Evolutionary conservation across 2,888 invertebrate species (phyloP).

Genomic region (Plagodis dolabraria): DNA sequence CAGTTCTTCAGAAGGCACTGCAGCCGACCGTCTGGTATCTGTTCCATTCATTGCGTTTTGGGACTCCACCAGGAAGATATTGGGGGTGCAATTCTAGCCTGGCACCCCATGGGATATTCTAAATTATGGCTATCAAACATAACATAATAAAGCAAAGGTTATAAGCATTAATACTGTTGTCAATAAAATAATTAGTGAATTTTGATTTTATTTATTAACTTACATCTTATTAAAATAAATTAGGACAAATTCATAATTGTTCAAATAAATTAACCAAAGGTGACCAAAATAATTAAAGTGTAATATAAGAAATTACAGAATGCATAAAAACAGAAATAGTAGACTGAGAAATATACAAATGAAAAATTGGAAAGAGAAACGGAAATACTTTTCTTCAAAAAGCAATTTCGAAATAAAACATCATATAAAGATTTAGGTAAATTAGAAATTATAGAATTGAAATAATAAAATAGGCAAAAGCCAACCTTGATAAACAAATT

Average conservation of each 20-base stretch:
- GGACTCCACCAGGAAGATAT: too few relatives aligned
- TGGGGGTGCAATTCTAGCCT: too few relatives aligned
- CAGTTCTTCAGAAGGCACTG: too few relatives aligned
- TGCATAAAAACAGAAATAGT: constrained; percentile 38
- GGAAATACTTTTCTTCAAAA: constrained; percentile 70
- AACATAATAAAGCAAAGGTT: too few relatives aligned
- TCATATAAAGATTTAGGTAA: constrained; percentile 39
- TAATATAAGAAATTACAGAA: constrained; percentile 35
- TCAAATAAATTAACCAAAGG: constrained; percentile 42
- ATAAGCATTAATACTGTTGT: too few relatives aligned
- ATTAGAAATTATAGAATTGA: constrained; percentile 37
- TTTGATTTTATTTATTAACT: constrained; percentile 33
- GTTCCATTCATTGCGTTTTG: too few relatives aligned
- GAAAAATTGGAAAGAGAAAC: constrained; percentile 37
- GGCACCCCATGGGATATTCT: too few relatives aligned
- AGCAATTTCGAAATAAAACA: constrained; percentile 56
- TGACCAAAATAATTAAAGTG: constrained; percentile 38
- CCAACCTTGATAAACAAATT: constrained; percentile 48
- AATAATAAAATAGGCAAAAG: constrained; percentile 36
- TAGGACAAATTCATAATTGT: constrained; percentile 34
- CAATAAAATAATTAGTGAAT: constrained; percentile 17
- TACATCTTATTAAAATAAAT: constrained; percentile 28
- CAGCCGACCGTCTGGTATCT: too few relatives aligned
- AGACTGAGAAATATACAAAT: constrained; percentile 39
- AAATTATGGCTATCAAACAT: too few relatives aligned